Conservation (phyloP, 2,797 vertebrate species). For the Anguilla obscura region DNA sequence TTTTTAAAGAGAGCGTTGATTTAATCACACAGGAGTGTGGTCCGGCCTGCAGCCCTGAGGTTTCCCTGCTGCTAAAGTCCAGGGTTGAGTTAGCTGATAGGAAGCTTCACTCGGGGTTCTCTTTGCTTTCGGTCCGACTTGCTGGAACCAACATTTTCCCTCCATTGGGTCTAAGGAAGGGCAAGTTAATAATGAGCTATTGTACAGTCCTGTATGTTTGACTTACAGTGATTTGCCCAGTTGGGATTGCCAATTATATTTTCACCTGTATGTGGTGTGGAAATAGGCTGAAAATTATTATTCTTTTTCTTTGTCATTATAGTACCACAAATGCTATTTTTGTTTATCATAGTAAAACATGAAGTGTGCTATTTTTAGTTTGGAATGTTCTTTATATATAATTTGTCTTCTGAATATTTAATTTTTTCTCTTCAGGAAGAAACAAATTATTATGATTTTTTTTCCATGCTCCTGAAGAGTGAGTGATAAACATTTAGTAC, state of each 20-base stretch:
- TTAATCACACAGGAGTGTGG: conserved; percentile 43
- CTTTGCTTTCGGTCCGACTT: background rate
- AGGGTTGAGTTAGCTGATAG: conserved; percentile 12
- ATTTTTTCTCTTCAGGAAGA: background rate
- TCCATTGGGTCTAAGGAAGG: background rate
- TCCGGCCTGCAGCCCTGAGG: conserved; percentile 33
- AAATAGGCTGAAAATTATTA: background rate
- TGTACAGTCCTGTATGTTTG: background rate
- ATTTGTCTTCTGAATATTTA: background rate
- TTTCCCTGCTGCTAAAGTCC: conserved; percentile 11
- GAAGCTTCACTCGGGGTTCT: background rate
- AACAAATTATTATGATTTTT: background rate
- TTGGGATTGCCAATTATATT: background rate
- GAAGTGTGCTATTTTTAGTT: background rate
- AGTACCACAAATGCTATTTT: background rate
- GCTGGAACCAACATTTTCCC: background rate
- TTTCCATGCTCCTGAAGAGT: conserved; percentile 44
- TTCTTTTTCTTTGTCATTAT: background rate
- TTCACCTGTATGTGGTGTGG: background rate
- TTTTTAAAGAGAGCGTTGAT: conserved; percentile 38
- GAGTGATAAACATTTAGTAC: conserved; percentile 58
- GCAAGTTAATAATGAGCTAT: background rate
- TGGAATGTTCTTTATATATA: background rate
- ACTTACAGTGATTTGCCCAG: background rate
- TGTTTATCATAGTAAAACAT: background rate